A percentile compares a stretch with the other conserved stretches of the same genome.
These are phyloP conservation scores for Tanytarsus gracilentus DNA, from an alignment of 2,888 invertebrate genomes.

Conservation along the genomic window DNA sequence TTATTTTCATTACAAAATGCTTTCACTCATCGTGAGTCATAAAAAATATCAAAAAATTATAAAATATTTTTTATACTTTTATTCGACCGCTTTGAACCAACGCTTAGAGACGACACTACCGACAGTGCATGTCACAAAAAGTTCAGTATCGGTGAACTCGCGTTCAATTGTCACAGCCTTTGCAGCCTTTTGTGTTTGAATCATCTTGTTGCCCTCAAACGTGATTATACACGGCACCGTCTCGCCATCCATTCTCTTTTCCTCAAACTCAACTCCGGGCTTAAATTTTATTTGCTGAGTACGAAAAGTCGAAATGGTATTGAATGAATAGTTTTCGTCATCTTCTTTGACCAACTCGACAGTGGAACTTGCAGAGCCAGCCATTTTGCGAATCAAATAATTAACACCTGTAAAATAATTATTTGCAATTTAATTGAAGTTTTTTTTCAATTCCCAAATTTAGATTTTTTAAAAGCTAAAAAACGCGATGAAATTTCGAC, in stretches of 20 bases:
- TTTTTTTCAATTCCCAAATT: background rate
- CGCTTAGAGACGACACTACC: slow-evolving; percentile 2
- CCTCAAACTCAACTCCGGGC: slow-evolving; percentile 41
- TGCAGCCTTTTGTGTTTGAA: slow-evolving; percentile 39
- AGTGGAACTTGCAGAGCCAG: slow-evolving; percentile 34
- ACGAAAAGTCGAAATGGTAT: slow-evolving; percentile 34
- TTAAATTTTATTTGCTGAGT: slow-evolving; percentile 35
- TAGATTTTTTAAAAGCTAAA: background rate
- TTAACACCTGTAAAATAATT: slow-evolving; percentile 57
- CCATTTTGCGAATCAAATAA: slow-evolving; percentile 48
- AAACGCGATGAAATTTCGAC: background rate
- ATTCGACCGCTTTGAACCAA: slow-evolving; percentile 13
- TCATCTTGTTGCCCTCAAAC: slow-evolving; percentile 42
- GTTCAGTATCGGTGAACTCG: slow-evolving; percentile 59
- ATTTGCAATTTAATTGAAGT: background rate
- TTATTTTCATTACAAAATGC: too few relatives aligned
- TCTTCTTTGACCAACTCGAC: slow-evolving; percentile 36
- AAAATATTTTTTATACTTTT: background rate
- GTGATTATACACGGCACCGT: slow-evolving; percentile 41
- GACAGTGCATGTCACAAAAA: slow-evolving; percentile 46
- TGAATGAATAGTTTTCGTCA: slow-evolving; percentile 37
- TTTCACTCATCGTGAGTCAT: too few relatives aligned
- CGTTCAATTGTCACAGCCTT: slow-evolving; percentile 44
- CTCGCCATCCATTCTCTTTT: slow-evolving; percentile 40
- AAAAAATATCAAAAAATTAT: background rate